phyloP scores from a whole-genome alignment of 1,140 invertebrate species.

The Ceratitis capitata region DNA sequence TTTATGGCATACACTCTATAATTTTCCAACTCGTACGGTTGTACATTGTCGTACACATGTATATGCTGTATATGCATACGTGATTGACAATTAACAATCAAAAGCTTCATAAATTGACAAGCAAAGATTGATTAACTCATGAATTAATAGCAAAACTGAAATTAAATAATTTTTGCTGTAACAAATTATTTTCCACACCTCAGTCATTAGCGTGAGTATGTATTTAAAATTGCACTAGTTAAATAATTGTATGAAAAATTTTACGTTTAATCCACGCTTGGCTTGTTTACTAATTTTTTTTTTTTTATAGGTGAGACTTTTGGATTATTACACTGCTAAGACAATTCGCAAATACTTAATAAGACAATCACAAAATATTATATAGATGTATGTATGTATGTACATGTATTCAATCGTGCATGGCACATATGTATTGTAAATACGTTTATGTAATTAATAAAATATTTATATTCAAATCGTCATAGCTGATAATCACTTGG shows the following conservation, averaged over 20 bases:
- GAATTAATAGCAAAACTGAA: neutral
- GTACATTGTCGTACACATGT: neutral
- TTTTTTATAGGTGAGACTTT: neutral
- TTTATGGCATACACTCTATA: neutral
- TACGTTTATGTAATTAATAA: neutral
- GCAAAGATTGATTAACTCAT: neutral
- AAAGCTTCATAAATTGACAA: neutral
- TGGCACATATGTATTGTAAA: neutral
- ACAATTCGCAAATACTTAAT: neutral
- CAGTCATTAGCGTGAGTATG: neutral
- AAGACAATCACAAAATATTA: neutral
- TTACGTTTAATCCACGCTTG: neutral
- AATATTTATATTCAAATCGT: neutral
- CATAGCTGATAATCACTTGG: neutral
- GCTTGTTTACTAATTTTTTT: neutral
- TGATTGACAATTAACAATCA: neutral
- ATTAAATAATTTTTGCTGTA: neutral
- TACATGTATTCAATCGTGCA: neutral
- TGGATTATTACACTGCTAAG: neutral
- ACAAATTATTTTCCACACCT: conserved; percentile 12
- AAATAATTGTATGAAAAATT: neutral
- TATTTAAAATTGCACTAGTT: neutral
- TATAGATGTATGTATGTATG: neutral
- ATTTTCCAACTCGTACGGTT: neutral
- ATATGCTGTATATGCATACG: neutral